phyloP scores from a whole-genome alignment of 2,113 vertebrate species.

The Todiramphus chloris region DNA sequence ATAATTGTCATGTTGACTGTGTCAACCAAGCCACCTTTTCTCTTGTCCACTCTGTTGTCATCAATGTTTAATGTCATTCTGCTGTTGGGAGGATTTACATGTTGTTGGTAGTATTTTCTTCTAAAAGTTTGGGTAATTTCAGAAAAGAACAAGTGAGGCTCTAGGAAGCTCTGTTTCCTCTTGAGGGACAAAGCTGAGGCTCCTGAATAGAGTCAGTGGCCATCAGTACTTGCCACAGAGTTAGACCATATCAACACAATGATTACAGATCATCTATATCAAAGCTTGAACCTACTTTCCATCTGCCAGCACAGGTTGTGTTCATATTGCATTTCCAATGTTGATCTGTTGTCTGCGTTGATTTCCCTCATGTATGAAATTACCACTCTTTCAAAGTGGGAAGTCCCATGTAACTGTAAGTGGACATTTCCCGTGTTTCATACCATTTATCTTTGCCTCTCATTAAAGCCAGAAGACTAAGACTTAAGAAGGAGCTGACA shows the following conservation, averaged over 20 bases:
- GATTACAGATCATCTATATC: background rate
- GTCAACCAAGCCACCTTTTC: background rate
- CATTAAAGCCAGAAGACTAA: background rate
- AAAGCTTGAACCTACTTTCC: background rate
- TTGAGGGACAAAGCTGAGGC: background rate
- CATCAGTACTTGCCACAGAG: fast-evolving
- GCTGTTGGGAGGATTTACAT: background rate
- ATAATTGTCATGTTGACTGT: background rate
- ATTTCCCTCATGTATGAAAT: fast-evolving
- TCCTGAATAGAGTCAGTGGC: background rate
- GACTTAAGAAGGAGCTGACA: background rate
- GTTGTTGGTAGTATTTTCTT: background rate
- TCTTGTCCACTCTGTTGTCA: background rate
- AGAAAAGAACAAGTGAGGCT: background rate
- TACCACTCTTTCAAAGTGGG: background rate
- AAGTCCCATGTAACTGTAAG: background rate
- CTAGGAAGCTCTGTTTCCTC: background rate
- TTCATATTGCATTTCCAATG: background rate
- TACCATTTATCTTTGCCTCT: background rate
- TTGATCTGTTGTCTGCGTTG: background rate
- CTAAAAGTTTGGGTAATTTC: background rate
- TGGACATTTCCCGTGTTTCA: background rate
- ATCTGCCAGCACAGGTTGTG: background rate
- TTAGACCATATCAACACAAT: background rate
- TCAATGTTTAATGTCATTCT: fast-evolving